Base-by-base conservation (phyloP, 2,797 vertebrate species). In the Potorous gilbertii region DNA sequence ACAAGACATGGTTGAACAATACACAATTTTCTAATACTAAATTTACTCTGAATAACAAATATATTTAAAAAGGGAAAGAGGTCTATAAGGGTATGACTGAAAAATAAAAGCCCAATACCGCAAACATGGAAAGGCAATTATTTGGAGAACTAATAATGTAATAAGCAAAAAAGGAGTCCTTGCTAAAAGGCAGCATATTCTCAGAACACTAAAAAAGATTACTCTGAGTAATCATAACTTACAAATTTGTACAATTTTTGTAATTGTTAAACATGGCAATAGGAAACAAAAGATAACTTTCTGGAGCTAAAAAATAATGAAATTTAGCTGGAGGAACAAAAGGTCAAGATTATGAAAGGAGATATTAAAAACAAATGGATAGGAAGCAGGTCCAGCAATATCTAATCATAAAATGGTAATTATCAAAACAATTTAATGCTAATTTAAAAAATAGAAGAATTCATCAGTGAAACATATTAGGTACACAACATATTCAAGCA, bases 1-100 rank as follows among this genome's bases (percentile, higher is more conserved):
- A 97, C 98, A 97, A 99, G 96, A 99, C 96, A 99, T 92, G 98
- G 98, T 95, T 95, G 91, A 98, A 98, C 95, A 97, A 97, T 94
- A 97, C 74, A 21, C 56, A 97, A 94, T 95, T 94, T 46, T 92
- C 90, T 92, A 55, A 93, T 29, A 95, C 87, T 95, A 95, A 94
- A 94, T 92, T 92, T 95, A 95, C 29, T 95, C 52, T 94, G 40
- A 96, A 96, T 62, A 96, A 96, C 21, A 97, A 94, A 40, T 56
- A 93, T 90, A 90, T 66, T 56, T 93, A 55, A 92, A 81, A 81
- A 81, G 5, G 6, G n/a, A 81, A 81, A 46, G 66, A 24, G 18
- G n/a, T 81, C 18, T 21, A 46, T 21, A 81, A 81, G n/a, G 66
- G 93, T 91, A 91, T 27, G 96, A 91, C 92, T 66, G 31, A 95